Evolutionary conservation across 2,113 vertebrate genomes (phyloP), one percentile per base, ranked within the genome.

Genomic region (Galbula dea): DNA sequence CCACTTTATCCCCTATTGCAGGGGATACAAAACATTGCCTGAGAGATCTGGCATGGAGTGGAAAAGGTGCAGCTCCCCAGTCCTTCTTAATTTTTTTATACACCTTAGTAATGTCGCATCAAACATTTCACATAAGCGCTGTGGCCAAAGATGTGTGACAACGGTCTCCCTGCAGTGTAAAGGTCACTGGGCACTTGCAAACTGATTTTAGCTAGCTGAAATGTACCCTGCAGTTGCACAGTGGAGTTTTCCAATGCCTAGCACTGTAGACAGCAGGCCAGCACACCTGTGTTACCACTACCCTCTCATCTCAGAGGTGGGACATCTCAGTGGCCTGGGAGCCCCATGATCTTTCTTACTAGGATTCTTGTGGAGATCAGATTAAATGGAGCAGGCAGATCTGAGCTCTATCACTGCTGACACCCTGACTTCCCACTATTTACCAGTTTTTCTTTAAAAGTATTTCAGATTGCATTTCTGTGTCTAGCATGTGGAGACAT

Each of bases 401-500:
- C 92, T 37, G 45, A 92, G 73, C 81, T 73, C 83, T 41, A 23
- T 88, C 86, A 72, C 83, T 82, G 49, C 69, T 79, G 66, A 81
- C 58, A 57, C 73, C 49, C 59, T 30, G 81, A 57, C 75, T 90
- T 93, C 79, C 29, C 26, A 12, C 73, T 90, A 11, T 88, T 90
- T 95, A 94, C 79, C 90, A 90, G 61, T 19, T 90, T 79, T 80
- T 79, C 61, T 63, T 81, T 82, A 76, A 83, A 93, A 88, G 86
- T n/a, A 90, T 90, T 95, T 93, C 81, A 92, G 80, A 84, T 76
- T 92, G 52, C 74, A 81, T 94, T 95, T 93, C 86, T 0, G 0
- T 89, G 73, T 65, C 77, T 84, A 61, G 86, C 90, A 66, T 82
- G 93, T 69, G 81, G 94, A 89, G 83, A 92, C 54, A n/a, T 94